Evolutionary conservation across 2,888 invertebrate species (phyloP).

Genomic region (Drosophila testacea): DNA sequence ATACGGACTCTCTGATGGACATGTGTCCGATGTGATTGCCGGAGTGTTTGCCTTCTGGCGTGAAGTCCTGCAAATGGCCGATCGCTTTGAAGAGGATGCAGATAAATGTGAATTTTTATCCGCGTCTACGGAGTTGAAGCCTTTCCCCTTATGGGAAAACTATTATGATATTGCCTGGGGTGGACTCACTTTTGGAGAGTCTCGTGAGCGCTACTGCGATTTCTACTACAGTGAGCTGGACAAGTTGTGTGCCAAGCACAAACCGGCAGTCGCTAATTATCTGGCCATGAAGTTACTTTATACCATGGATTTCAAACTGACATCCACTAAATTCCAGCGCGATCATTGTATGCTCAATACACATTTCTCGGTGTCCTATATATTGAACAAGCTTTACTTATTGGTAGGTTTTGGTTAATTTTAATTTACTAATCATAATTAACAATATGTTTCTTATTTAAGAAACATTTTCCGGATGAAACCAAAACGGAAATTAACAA

Average conservation of each 20-base stretch:
- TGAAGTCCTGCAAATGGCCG: slow-evolving; percentile 55
- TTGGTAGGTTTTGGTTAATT: slow-evolving; percentile 51
- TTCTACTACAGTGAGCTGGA: slow-evolving; percentile 73
- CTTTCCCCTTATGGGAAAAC: slow-evolving; percentile 63
- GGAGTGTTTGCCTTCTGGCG: slow-evolving; percentile 77
- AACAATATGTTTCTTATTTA: neutral
- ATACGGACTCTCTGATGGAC: slow-evolving; percentile 66
- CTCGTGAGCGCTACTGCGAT: slow-evolving; percentile 58
- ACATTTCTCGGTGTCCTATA: slow-evolving; percentile 48
- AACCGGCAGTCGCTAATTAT: slow-evolving; percentile 82
- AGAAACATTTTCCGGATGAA: slow-evolving; percentile 74
- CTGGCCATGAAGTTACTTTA: slow-evolving; percentile 80
- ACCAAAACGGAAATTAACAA: slow-evolving; percentile 59
- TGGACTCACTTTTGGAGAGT: slow-evolving; percentile 33
- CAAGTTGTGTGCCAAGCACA: slow-evolving; percentile 61
- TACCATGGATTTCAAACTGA: slow-evolving; percentile 73
- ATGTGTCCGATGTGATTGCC: slow-evolving; percentile 56
- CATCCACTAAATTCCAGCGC: slow-evolving; percentile 63
- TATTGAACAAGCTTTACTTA: slow-evolving; percentile 75
- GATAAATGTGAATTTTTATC: slow-evolving; percentile 45
- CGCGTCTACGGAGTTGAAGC: rapidly evolving
- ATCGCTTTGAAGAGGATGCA: slow-evolving; percentile 58
- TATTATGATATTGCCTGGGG: slow-evolving; percentile 81
- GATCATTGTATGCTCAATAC: slow-evolving; percentile 69
- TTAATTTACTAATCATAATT: neutral